These are phyloP conservation scores for Eretmocerus hayati DNA, from an alignment of 2,888 invertebrate species.

Conservation along the genomic window DNA sequence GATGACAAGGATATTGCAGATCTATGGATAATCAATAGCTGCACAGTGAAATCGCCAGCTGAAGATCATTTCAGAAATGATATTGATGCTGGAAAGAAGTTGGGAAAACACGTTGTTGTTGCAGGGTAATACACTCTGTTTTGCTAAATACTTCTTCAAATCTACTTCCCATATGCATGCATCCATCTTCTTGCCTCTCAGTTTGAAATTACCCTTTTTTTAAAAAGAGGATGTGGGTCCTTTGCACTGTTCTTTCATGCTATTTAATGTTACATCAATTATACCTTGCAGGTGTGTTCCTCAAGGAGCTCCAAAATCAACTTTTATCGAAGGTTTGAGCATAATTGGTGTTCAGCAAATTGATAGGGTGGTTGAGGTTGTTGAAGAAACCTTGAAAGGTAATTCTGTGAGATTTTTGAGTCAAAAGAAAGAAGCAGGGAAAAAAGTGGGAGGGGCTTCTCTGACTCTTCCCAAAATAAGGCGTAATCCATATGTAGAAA, in stretches of 20 bases:
- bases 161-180: not conserved
- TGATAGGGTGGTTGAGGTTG: slow-evolving; percentile 93
- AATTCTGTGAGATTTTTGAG: slow-evolving; percentile 66
- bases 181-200: too few relatives aligned
- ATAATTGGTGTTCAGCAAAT: slow-evolving; percentile 98
- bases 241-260: not conserved
- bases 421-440: slow-evolving; percentile 72
- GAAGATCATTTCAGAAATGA: slow-evolving; percentile 93
- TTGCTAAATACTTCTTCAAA: not conserved
- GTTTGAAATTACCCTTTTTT: too few relatives aligned
- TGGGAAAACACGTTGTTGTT: slow-evolving; percentile 82
- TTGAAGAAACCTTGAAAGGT: slow-evolving; percentile 95
- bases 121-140: slow-evolving; percentile 58
- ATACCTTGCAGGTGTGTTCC: slow-evolving; percentile 67
- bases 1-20: slow-evolving; percentile 76
- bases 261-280: slow-evolving; percentile 10
- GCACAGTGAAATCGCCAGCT: slow-evolving; percentile 96
- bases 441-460: slow-evolving; percentile 80
- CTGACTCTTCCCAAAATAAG: slow-evolving; percentile 88
- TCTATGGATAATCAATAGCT: slow-evolving; percentile 93
- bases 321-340: slow-evolving; percentile 70
- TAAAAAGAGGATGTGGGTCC: too few relatives aligned
- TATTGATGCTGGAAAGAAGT: slow-evolving; percentile 65
- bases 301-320: slow-evolving; percentile 78
- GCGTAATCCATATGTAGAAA: slow-evolving; percentile 93